Evolutionary conservation across 2,113 vertebrate species (phyloP).

Genomic region (Sturnira hondurensis): DNA sequence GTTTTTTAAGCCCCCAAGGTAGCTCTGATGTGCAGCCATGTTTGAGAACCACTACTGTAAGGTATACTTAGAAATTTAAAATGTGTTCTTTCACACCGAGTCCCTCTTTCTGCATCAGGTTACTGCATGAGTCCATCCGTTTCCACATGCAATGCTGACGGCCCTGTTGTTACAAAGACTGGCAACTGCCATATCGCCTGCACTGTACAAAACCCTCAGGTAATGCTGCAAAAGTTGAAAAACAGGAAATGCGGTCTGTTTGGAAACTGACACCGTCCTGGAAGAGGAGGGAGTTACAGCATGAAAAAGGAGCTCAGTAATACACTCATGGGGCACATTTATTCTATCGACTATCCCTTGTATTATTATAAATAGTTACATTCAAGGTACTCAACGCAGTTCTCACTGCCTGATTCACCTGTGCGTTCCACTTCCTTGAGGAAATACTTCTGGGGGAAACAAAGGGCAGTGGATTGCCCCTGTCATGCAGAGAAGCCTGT

Average conservation of each 20-base stretch:
- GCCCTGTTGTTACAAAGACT: neutral
- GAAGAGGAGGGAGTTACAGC: neutral
- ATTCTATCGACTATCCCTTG: neutral
- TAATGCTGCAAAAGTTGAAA: slow-evolving; percentile 52
- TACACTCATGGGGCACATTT: neutral
- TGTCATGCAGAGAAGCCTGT: neutral
- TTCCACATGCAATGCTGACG: neutral
- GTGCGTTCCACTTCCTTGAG: neutral
- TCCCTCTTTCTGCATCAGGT: neutral
- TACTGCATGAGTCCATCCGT: neutral
- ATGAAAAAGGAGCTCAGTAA: slow-evolving; percentile 11
- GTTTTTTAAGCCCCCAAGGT: neutral
- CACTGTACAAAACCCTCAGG: neutral
- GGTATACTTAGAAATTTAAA: neutral
- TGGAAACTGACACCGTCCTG: slow-evolving; percentile 43
- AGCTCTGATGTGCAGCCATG: neutral
- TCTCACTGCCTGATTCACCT: neutral
- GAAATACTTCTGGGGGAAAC: neutral
- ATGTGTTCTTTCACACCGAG: neutral
- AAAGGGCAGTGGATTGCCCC: neutral
- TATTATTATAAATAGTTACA: neutral
- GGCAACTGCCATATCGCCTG: neutral
- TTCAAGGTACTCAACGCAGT: neutral
- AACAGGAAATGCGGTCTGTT: slow-evolving; percentile 58
- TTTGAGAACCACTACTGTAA: neutral